Base-by-base conservation (phyloP, 1,140 invertebrate genomes). In the Anastrepha obliqua region DNA sequence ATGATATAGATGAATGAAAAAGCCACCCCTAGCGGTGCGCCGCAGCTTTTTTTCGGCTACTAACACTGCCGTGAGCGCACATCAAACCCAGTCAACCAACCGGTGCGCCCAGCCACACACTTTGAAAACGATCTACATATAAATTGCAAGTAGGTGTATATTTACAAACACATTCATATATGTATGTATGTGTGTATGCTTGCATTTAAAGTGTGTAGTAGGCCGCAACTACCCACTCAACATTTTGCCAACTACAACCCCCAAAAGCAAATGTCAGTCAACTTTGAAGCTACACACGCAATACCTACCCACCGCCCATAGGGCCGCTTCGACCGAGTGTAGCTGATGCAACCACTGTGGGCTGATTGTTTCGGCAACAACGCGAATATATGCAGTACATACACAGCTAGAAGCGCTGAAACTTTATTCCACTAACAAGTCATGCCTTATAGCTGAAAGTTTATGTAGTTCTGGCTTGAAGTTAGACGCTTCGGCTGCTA, bases 261-360 rank as follows among this genome's bases (percentile, higher is more conserved):
- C n/a, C 47, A 20, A 81, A 55, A 20, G 74, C 47, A 13, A 55
- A 55, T 81, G 74, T 58, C 74, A 81, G 17, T 81, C 44, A 81
- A 81, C 74, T 81, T 81, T 55, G 74, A 8, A 20, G 47, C 74
- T 20, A 81, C 7, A 81, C 74, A 81, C 74, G 74, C 74, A 20
- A 81, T 17, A n/a, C 9, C 9, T 47, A 81, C 17, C n/a, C 15
- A 42, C 44, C 47, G 17, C 17, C 74, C 42, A n/a, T 2, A 81
- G 47, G 2, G 6, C 74, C 74, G 55, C 47, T 81, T 55, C 11
- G 7, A 9, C 47, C 8, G 74, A n/a, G 17, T 74, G 44, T 51
- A 47, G 44, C 11, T 29, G 17, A 55, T 17, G 47, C 74, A 58
- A 47, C 11, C 20, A 81, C 74, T 29, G 74, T 81, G 74, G 74